Percentiles rank a stretch among this genome's conserved stretches.
phyloP scores from a whole-genome alignment of 1,140 invertebrate species.

The Forficula auricularia region DNA sequence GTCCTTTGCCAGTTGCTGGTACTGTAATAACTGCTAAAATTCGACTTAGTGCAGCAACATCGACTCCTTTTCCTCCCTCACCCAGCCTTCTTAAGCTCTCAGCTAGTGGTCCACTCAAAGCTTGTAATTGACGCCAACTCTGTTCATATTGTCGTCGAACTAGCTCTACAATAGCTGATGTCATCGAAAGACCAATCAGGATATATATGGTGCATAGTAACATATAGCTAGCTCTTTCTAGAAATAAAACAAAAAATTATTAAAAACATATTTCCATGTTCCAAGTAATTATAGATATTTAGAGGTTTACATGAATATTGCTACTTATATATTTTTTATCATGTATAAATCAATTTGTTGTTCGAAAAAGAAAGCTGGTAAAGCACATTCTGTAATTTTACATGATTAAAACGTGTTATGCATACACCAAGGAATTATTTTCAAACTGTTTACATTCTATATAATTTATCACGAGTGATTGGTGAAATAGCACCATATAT shows the following conservation, averaged over 20 bases:
- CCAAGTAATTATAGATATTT: too few relatives aligned
- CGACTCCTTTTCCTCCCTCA: conserved; percentile 40
- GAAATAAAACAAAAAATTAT: conserved; percentile 13
- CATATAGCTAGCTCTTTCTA: conserved; percentile 74
- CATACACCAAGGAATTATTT: too few relatives aligned
- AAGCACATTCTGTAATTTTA: too few relatives aligned
- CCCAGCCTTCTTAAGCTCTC: conserved; percentile 55
- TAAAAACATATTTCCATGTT: too few relatives aligned
- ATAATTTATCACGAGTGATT: too few relatives aligned
- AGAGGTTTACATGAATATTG: too few relatives aligned
- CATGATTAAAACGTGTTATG: too few relatives aligned
- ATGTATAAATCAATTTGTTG: too few relatives aligned
- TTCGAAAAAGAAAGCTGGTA: too few relatives aligned
- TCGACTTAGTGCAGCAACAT: conserved; percentile 47
- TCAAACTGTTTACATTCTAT: too few relatives aligned
- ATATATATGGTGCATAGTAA: conserved; percentile 81
- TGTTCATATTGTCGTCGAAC: conserved; percentile 67
- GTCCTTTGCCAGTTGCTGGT: background rate
- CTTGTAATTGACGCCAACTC: conserved; percentile 62
- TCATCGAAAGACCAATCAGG: conserved; percentile 78
- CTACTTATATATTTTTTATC: too few relatives aligned
- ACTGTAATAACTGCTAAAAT: conserved; percentile 39
- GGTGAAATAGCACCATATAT: too few relatives aligned
- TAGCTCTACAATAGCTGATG: conserved; percentile 85
- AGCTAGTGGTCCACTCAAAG: conserved; percentile 56